Base-by-base conservation (phyloP, 2,113 vertebrate genomes). In the Pelobates fuscus region DNA sequence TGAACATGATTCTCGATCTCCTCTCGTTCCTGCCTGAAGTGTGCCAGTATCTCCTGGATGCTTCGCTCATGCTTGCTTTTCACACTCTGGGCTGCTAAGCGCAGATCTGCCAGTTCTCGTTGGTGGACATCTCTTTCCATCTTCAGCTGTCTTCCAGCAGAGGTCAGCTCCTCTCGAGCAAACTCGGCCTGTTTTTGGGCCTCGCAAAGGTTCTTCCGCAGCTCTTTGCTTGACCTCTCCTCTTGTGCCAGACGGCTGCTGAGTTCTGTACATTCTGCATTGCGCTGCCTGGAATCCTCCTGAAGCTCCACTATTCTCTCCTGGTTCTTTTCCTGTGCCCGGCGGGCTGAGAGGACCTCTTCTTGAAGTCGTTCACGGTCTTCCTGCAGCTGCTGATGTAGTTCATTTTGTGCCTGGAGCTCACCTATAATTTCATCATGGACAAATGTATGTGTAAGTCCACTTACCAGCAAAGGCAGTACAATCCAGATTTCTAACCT, bases 101-200 rank as follows among this genome's bases (percentile, higher is more conserved):
- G 89, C 59, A 94, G 80, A 83, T 88, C 88, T 32, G 75, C 80
- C 82, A 96, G 15, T 68, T 97, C 95, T 77, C 89, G 91, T 77
- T 90, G 88, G 79, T 97, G 94, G 79, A 92, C 82, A 30, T 95
- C 94, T 70, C 94, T 90, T 81, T 97, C 93, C 2, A 94, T 86
- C 85, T 93, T 92, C 81, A 98, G 84, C 82, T 97, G 95, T 63
- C 86, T 82, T 6, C 86, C 87, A 69, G 92, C 58, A 1, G 90
- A 81, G 2, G 82, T 80, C 18, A 85, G 78, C 69, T 97, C 95
- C 60, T 95, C 89, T 54, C 89, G 86, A 52, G 75, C 83, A 14
- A 79, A 84, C 7, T 79, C 82, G 14, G 90, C 86, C 72, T 87
- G 88, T 70, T 87, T 87, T 75, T 88, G 90, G 49, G 93, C 84